These are phyloP conservation scores for Ramphastos sulfuratus DNA, from an alignment of 2,113 vertebrate genomes.

Conservation along the genomic window DNA sequence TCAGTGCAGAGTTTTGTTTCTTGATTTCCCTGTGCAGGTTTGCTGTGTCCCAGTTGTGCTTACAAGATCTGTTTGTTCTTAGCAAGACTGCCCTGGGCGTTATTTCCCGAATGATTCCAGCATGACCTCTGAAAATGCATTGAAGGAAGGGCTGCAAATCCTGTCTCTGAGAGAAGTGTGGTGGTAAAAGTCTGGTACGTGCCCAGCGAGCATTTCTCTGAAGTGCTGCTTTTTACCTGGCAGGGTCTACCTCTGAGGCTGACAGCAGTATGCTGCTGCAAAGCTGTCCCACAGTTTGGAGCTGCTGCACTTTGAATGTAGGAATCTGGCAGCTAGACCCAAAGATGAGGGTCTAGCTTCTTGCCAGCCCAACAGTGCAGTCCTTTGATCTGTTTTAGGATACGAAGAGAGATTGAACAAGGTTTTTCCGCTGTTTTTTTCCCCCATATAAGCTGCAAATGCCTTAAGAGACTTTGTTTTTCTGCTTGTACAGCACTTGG, in stretches of 20 bases:
- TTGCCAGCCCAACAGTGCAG: not conserved
- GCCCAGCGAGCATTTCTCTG: rapidly evolving
- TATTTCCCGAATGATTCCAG: constrained; percentile 8
- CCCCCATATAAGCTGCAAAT: not conserved
- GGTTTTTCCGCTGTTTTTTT: not conserved
- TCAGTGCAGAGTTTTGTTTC: not conserved
- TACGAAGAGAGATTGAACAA: not conserved
- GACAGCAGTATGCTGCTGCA: not conserved
- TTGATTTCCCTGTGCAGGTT: not conserved
- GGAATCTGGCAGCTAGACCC: not conserved
- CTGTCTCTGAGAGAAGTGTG: not conserved
- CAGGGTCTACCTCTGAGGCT: not conserved
- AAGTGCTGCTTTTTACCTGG: not conserved
- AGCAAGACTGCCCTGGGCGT: rapidly evolving
- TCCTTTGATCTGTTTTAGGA: not conserved
- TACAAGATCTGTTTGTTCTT: constrained; percentile 22
- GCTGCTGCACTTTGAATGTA: not conserved
- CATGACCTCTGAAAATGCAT: not conserved
- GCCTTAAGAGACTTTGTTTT: not conserved
- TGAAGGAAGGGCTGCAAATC: not conserved
- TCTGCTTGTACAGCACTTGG: not conserved
- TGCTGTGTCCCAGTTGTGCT: not conserved
- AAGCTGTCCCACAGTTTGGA: not conserved
- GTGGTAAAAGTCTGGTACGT: not conserved
- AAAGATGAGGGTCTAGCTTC: not conserved